Evolutionary conservation across 2,888 invertebrate genomes (phyloP).

Genomic region (Matsumyia berberina): DNA sequence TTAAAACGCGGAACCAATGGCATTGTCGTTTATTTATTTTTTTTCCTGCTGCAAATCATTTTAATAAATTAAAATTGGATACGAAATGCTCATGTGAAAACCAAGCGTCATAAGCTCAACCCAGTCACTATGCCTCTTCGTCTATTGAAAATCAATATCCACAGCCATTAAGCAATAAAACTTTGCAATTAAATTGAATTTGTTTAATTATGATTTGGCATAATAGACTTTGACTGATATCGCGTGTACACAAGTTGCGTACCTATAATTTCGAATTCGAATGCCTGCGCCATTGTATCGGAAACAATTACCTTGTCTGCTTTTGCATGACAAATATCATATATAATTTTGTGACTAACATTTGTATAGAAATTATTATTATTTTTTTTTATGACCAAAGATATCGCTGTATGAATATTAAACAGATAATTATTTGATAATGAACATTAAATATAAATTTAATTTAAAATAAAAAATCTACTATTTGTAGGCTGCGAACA

Average conservation of each 20-base stretch:
- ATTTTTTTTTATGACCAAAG: conserved; percentile 16
- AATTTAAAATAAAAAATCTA: conserved; percentile 2
- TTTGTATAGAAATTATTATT: neutral
- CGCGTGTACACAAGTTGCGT: conserved; percentile 21
- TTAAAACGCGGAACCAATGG: too few species aligned
- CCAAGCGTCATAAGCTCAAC: too few species aligned
- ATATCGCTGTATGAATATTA: conserved; percentile 12
- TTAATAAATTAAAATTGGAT: too few species aligned
- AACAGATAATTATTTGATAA: neutral
- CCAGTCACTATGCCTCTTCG: too few species aligned
- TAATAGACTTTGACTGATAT: conserved; percentile 13
- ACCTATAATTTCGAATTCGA: conserved; percentile 5
- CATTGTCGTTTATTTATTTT: too few species aligned
- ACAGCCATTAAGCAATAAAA: too few species aligned
- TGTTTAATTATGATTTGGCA: neutral
- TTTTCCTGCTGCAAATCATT: too few species aligned
- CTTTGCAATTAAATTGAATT: too few species aligned
- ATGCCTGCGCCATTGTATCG: conserved; percentile 16
- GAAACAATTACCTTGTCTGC: conserved; percentile 2
- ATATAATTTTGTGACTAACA: conserved; percentile 8
- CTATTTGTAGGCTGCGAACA: conserved; percentile 20
- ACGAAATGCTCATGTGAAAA: too few species aligned
- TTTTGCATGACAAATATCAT: conserved; percentile 24
- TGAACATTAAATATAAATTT: neutral
- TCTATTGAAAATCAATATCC: too few species aligned